Conservation (phyloP, 2,888 invertebrate species). For the Lysandra bellargus region DNA sequence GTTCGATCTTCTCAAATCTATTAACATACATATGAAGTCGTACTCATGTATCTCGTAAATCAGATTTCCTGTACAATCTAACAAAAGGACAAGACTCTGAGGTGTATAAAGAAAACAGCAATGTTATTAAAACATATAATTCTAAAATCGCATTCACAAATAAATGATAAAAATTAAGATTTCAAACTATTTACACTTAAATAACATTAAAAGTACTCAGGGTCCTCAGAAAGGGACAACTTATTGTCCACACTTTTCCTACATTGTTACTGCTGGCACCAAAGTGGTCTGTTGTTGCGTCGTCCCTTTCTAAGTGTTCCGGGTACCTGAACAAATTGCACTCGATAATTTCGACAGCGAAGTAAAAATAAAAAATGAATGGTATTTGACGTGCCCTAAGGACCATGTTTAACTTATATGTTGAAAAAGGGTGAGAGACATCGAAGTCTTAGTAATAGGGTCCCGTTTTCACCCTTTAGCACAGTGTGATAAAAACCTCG, state of each 20-base stretch:
- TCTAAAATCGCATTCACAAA: slow-evolving; percentile 25
- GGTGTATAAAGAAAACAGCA: slow-evolving; percentile 13
- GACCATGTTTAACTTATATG: too few relatives aligned
- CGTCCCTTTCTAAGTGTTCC: background rate
- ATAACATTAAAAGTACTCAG: background rate
- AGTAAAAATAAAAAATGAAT: background rate
- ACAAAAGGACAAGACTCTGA: background rate
- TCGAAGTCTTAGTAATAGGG: too few relatives aligned
- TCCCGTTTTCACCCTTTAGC: too few relatives aligned
- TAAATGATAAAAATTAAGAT: slow-evolving; percentile 25
- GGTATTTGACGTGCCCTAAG: background rate
- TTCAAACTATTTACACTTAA: slow-evolving; percentile 26
- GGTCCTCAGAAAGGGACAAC: background rate
- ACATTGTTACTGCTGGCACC: background rate
- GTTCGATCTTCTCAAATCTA: too few relatives aligned
- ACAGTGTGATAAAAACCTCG: too few relatives aligned
- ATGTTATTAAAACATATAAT: slow-evolving; percentile 30
- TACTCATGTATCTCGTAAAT: too few relatives aligned
- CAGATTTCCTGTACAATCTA: background rate
- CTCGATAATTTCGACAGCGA: background rate
- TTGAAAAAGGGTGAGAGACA: too few relatives aligned
- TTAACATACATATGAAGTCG: background rate
- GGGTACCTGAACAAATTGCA: background rate
- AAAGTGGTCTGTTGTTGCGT: background rate
- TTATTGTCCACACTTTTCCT: background rate